Conservation (phyloP, 1,140 invertebrate species). For the Charaxes varanes region DNA sequence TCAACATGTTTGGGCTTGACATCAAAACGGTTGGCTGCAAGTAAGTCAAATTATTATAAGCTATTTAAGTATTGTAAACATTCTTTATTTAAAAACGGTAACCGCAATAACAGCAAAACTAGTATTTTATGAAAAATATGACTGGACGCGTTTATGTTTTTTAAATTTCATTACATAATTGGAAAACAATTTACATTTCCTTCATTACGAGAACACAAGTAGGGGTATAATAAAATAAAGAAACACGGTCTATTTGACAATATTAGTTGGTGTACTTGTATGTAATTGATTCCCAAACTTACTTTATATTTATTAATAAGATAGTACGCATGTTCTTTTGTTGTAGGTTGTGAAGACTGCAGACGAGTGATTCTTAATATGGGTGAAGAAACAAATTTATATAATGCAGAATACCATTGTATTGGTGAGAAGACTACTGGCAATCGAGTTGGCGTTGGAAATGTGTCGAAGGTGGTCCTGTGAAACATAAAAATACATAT, state of each 20-base stretch:
- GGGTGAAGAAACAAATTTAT: constrained; percentile 24
- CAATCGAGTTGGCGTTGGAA: constrained; percentile 30
- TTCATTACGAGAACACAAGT: background rate
- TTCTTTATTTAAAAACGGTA: too few species aligned
- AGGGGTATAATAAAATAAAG: background rate
- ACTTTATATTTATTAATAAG: constrained; percentile 45
- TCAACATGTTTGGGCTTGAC: constrained; percentile 33
- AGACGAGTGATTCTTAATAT: constrained; percentile 30
- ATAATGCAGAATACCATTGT: constrained; percentile 39
- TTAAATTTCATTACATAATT: too few species aligned
- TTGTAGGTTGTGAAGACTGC: constrained; percentile 29
- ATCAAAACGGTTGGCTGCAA: constrained; percentile 42
- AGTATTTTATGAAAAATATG: too few species aligned
- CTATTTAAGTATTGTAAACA: background rate
- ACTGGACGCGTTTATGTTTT: too few species aligned
- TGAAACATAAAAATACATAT: background rate
- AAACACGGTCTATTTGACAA: too few species aligned
- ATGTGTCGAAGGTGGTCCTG: constrained; percentile 24
- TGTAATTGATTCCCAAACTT: too few species aligned
- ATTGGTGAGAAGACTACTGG: constrained; percentile 29
- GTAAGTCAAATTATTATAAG: background rate
- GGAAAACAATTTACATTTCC: background rate
- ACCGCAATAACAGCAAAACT: too few species aligned
- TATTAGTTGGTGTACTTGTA: too few species aligned
- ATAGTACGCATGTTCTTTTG: constrained; percentile 29